Evolutionary conservation across 2,797 vertebrate species (phyloP), one percentile per base, ranked within the genome.

Genomic region (Syncerus caffer): DNA sequence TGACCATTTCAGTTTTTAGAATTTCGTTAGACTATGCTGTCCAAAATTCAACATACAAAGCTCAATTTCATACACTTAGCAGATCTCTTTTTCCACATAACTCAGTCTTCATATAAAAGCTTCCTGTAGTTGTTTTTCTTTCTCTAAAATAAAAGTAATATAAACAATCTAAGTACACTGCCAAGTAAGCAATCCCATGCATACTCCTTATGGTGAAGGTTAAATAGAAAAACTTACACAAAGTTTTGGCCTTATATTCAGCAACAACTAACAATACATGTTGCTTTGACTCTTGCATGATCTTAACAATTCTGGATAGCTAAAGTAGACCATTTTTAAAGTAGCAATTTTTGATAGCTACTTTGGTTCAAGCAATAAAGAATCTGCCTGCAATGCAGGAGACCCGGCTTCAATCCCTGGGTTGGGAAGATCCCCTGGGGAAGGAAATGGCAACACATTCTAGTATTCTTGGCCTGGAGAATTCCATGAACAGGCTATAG

Each of bases 91-190:
- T 86, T 87, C 7, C 62, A 97, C 34, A n/a, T 90, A 83, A 64
- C 1, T 79, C 21, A 82, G 15, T 60, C 23, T 67, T 51, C 3
- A 80, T 93, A 94, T 83, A 89, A 95, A 87, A 83, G 17, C 15
- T 71, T 80, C 7, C 14, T 58, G 3, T 89, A 47, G 19, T 90
- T 71, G n/a, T 62, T 92, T 91, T 95, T 51, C 15, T 67, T 4
- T 90, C 29, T 93, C 14, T 91, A 86, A 96, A 94, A 71, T 93
- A 78, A 92, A 92, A 89, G n/a, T 34, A 67, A 93, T 74, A 87
- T 89, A 21, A 78, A 53, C 45, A 94, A 31, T 2, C 19, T 67
- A 89, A 53, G 9, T 88, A 80, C 47, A 76, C 89, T 82, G 87
- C 58, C 42, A 95, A 85, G 4, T 67, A 85, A 91, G 21, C 4